Evolutionary conservation across 2,888 invertebrate species (phyloP), one percentile per base, ranked within the genome.

Genomic region (Chrysolina oricalcia): DNA sequence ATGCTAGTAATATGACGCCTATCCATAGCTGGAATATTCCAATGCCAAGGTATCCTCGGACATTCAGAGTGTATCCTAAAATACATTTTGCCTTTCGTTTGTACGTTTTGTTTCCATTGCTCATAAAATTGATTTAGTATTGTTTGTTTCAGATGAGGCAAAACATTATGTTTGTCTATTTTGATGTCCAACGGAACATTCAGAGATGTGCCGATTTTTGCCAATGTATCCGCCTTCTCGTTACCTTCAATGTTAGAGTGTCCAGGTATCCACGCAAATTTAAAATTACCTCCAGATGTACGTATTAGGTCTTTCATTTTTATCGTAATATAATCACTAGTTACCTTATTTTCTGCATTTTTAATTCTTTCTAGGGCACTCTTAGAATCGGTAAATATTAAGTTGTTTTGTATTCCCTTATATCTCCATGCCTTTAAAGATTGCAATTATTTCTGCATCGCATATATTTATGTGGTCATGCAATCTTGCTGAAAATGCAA

Each of bases 371-470:
- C 21, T 2, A 69, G 17, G 1, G 69, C 56, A 56, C 69, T 68
- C 10, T 1, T 8, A 5, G 68, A 68, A 15, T 68, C 50, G 5
- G 50, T 13, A 23, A 50, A 17, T 4, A 68, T 68, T 19, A 68
- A 21, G 23, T 53, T 68, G 6, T 68, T 48, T 9, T 8, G 10
- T 11, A 9, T 4, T 23, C 46, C 23, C 15, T 35, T 23, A 41
- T 13, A 19, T 5, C 17, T 19, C 10, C n/a, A n/a, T 50, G 2
- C 21, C 35, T n/a, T 21, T 3, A 21, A 23, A 23, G 1, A 53
- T 69, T 1, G 50, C 56, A 21, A 56, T 17, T 17, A 43, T 8
- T 46, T 66, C 66, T 23, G 63, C 63, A 63, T 35, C 63, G 40
- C 63, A 64, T 9, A 64, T 41, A 40, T 41, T 64, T 0, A 41